These are phyloP conservation scores for Nibea coibor DNA, from an alignment of 2,113 vertebrate species.

Conservation along the genomic window DNA sequence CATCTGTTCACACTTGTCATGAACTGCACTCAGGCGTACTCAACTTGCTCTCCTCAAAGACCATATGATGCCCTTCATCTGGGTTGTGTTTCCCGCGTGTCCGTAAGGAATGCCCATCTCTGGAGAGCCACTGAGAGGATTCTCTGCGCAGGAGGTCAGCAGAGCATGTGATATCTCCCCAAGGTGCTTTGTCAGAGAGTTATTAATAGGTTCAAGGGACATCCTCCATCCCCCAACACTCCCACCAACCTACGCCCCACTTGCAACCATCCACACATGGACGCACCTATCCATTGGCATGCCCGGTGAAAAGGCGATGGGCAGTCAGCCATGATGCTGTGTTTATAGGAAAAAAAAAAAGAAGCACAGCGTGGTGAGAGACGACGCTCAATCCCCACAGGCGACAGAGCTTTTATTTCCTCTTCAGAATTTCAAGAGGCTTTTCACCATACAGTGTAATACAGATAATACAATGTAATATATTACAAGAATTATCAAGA, in stretches of 20 bases:
- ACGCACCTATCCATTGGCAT: slow-evolving; percentile 34
- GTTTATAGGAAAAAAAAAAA: slow-evolving; percentile 42
- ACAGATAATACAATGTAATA: slow-evolving; percentile 3
- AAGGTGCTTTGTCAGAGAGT: slow-evolving; percentile 69
- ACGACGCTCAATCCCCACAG: slow-evolving; percentile 10
- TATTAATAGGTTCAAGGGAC: slow-evolving; percentile 83
- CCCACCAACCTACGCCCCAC: slow-evolving; percentile 51
- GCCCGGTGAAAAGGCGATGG: slow-evolving; percentile 47
- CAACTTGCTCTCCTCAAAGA: slow-evolving; percentile 19
- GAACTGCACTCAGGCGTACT: slow-evolving; percentile 29
- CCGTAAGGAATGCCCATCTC: slow-evolving; percentile 65
- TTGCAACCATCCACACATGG: slow-evolving; percentile 57
- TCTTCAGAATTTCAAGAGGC: slow-evolving; percentile 18
- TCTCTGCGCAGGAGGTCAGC: slow-evolving; percentile 67
- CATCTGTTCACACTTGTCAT: slow-evolving; percentile 18
- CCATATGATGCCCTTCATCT: slow-evolving; percentile 52
- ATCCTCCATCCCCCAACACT: slow-evolving; percentile 59
- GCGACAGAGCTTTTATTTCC: slow-evolving; percentile 25
- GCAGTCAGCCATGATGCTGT: slow-evolving; percentile 63
- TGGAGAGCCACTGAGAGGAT: slow-evolving; percentile 67
- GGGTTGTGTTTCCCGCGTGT: slow-evolving; percentile 52
- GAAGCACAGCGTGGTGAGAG: slow-evolving; percentile 3
- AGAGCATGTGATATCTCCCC: slow-evolving; percentile 78
- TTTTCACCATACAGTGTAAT: not conserved
- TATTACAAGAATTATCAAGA: slow-evolving; percentile 15